Evolutionary conservation across 2,113 vertebrate species (phyloP).

Genomic region (Pandion haliaetus): DNA sequence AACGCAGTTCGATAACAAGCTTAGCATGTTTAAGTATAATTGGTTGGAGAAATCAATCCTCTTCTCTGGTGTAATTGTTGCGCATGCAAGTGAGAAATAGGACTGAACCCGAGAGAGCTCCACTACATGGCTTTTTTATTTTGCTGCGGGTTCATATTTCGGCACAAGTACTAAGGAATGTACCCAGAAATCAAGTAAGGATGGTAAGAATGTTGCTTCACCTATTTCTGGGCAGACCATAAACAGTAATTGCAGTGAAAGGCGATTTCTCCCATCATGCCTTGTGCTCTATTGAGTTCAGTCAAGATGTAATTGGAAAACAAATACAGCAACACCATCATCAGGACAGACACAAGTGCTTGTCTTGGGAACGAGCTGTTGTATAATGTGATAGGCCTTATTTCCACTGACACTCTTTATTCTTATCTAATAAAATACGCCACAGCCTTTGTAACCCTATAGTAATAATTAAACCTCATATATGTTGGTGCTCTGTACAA

Average conservation of each 20-base stretch:
- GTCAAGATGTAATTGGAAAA: constrained; percentile 73
- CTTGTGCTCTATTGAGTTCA: constrained; percentile 63
- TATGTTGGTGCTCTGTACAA: neutral
- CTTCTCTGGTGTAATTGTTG: neutral
- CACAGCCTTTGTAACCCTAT: neutral
- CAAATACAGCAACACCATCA: constrained; percentile 67
- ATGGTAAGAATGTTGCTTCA: constrained; percentile 2
- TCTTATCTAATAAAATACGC: constrained; percentile 60
- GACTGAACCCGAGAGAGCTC: neutral
- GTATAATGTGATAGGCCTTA: constrained; percentile 64
- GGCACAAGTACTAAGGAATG: neutral
- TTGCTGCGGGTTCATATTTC: neutral
- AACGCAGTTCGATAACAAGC: neutral
- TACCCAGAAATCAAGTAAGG: neutral
- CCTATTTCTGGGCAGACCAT: constrained; percentile 33
- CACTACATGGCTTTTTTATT: neutral
- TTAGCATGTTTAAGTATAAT: constrained; percentile 49
- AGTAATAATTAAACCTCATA: constrained; percentile 57
- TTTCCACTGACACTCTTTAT: constrained; percentile 64
- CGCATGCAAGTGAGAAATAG: neutral
- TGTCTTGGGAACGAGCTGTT: constrained; percentile 47
- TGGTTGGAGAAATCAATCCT: constrained; percentile 44
- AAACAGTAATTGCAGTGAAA: constrained; percentile 57
- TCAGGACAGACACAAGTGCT: constrained; percentile 61
- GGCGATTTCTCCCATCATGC: constrained; percentile 64